phyloP scores from a whole-genome alignment of 2,797 vertebrate species.

The Gastrophryne carolinensis region DNA sequence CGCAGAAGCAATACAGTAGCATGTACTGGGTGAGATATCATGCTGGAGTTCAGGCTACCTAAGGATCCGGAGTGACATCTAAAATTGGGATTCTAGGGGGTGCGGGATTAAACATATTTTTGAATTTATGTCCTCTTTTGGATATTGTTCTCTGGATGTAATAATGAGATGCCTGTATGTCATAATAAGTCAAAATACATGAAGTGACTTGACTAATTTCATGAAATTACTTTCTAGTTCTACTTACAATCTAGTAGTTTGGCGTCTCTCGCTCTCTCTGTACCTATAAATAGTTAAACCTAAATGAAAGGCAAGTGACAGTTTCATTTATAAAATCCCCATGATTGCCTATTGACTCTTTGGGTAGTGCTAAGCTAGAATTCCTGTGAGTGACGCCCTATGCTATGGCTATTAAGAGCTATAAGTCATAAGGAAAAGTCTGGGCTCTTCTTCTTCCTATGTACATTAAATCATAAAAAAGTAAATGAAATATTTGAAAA shows the following conservation, averaged over 20 bases:
- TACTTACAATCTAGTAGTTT: not conserved
- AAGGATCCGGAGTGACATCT: too few species aligned
- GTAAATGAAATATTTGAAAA: constrained; percentile 57
- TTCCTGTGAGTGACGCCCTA: constrained; percentile 53
- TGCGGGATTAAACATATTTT: too few species aligned
- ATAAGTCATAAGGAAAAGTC: constrained; percentile 45
- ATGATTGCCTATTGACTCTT: constrained; percentile 52
- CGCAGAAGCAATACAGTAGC: too few species aligned
- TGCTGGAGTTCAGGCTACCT: too few species aligned
- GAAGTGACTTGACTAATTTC: not conserved
- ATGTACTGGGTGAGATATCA: too few species aligned
- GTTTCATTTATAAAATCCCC: constrained; percentile 41
- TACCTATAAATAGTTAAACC: not conserved
- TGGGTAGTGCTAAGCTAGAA: constrained; percentile 44
- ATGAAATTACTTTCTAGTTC: not conserved
- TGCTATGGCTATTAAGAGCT: constrained; percentile 56
- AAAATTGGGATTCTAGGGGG: too few species aligned
- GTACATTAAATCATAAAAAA: constrained; percentile 39
- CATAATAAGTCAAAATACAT: constrained; percentile 1
- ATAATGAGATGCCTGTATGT: not conserved
- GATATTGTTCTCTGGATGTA: not conserved
- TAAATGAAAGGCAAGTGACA: constrained; percentile 12
- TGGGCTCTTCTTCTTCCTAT: constrained; percentile 43
- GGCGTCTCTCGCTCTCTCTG: not conserved
- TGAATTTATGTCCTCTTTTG: too few species aligned